These are phyloP conservation scores for Emydocephalus ijimae DNA, from an alignment of 2,113 vertebrate species.

Conservation along the genomic window DNA sequence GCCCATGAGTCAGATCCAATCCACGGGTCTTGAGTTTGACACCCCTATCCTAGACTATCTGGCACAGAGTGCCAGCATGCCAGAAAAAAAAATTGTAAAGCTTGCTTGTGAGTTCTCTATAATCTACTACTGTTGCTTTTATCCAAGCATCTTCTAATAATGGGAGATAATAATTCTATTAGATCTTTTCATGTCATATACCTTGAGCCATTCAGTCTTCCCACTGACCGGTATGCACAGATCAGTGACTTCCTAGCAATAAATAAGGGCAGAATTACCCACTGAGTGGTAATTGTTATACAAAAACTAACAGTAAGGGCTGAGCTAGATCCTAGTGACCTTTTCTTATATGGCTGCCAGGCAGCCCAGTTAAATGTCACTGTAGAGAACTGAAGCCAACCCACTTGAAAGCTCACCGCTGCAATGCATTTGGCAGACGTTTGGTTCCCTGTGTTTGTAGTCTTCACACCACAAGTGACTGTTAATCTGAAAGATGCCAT, in stretches of 20 bases:
- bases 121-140: not conserved
- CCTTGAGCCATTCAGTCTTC: not conserved
- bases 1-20: too few species aligned
- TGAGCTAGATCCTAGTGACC: not conserved
- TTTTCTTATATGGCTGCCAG: not conserved
- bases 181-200: not conserved
- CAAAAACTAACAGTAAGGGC: not conserved
- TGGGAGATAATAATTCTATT: not conserved
- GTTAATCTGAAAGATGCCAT: slow-evolving; percentile 72
- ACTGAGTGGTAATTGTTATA: not conserved
- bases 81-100: not conserved
- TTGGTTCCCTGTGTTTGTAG: not conserved
- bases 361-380: not conserved
- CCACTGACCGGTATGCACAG: not conserved
- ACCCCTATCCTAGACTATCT: not conserved
- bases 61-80: not conserved
- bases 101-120: not conserved
- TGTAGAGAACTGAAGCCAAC: not conserved
- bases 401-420: slow-evolving; percentile 26
- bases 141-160: not conserved
- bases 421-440: slow-evolving; percentile 46
- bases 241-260: not conserved
- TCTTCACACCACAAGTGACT: slow-evolving; percentile 65
- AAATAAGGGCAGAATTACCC: not conserved
- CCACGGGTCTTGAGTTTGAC: too few species aligned